Base-by-base conservation (phyloP, 2,888 invertebrate genomes). In the Sclerodermus sp. region DNA sequence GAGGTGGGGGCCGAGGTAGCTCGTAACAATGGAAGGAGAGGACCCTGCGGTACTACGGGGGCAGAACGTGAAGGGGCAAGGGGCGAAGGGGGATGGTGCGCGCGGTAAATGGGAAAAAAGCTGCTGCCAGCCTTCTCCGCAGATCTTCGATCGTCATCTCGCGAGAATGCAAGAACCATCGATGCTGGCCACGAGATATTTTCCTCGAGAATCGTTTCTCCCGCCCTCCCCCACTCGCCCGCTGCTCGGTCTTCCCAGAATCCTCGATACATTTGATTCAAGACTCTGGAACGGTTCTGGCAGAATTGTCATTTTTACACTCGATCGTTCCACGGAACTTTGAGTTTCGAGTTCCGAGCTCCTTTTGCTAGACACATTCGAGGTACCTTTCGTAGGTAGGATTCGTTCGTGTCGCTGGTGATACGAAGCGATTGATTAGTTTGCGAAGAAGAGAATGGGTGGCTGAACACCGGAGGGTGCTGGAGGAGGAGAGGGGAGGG, bases 21-120 rank as follows among this genome's bases (percentile, higher is more conserved):
- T 15, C 42, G 49, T 64, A 61, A 63, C 62, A 64, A 63, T 63
- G 43, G 49, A 13, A 23, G n/a, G 42, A 46, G 18, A 23, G 23
- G 23, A 10, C 17, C 12, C 34, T 16, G 15, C 29, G 12, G 34
- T 34, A 34, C 5, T 14, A 14, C 14, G 34, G 34, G 14, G 34
- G 34, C 9, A 14, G 16, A 32, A 43, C 32, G 17, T 16, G 32
- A 16, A 43, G 17, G n/a, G 31, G 18, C 34, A 17, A 16, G 12
- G 15, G 18, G 30, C n/a, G 38, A 10, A 13, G 15, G 37, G 39
- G 44, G 46, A 23, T 9, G 30, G 39, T 41, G 38, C 30, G n/a
- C 38, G 13, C 37, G 40, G 40, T 31, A 49, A 47, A 39, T 47
- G 39, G 34, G 42, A 29, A 49, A 46, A 50, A 45, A 40, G 42